Evolutionary conservation across 2,888 invertebrate genomes (phyloP).

Genomic region (Arrhopalites spinosus): DNA sequence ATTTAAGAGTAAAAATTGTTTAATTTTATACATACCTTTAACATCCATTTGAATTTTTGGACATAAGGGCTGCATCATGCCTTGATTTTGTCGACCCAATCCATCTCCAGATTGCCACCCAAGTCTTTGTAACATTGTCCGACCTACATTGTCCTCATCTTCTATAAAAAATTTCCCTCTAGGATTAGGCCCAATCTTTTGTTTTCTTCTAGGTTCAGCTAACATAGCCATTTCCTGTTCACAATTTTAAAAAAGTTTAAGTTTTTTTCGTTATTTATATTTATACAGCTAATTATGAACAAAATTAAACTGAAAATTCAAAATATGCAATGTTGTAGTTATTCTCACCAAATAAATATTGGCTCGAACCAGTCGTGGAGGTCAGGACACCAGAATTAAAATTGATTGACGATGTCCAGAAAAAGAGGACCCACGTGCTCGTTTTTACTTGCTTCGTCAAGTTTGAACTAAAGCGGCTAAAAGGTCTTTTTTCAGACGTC

Average conservation of each 20-base stretch:
- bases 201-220: slow-evolving; percentile 52
- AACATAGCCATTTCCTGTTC: slow-evolving; percentile 54
- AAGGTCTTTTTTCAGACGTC: too few species aligned
- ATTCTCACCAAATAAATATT: background rate
- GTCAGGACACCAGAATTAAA: too few species aligned
- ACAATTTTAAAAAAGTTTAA: background rate
- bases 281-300: background rate
- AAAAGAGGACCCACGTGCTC: too few species aligned
- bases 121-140: slow-evolving; percentile 48
- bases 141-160: slow-evolving; percentile 49
- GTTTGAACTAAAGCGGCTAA: too few species aligned
- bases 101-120: slow-evolving; percentile 54
- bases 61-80: slow-evolving; percentile 48
- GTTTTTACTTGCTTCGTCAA: too few species aligned
- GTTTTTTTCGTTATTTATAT: background rate
- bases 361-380: background rate
- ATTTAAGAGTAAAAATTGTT: background rate
- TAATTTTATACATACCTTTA: slow-evolving; percentile 41
- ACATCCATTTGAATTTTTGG: slow-evolving; percentile 51
- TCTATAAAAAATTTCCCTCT: slow-evolving; percentile 51
- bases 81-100: slow-evolving; percentile 46
- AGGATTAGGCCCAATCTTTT: slow-evolving; percentile 52
- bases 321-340: too few species aligned
- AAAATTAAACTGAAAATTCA: too few species aligned
- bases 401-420: too few species aligned